Evolutionary conservation across 1,140 invertebrate genomes (phyloP).

Genomic region (Microvelia longipes): DNA sequence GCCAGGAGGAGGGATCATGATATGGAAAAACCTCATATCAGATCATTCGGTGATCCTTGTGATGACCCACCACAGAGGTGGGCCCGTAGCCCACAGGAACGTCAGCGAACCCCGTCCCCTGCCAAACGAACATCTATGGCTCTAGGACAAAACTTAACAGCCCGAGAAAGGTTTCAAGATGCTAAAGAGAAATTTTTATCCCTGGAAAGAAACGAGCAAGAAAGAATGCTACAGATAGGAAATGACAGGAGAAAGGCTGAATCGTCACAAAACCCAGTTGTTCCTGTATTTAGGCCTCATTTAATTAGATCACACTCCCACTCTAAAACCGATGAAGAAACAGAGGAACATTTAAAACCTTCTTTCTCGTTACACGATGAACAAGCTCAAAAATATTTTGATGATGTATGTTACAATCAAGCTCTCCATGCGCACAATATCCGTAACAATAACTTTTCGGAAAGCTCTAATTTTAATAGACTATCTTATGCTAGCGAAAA

Average conservation of each 20-base stretch:
- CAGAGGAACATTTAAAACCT: background rate
- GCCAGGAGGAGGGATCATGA: background rate
- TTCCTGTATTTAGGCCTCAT: background rate
- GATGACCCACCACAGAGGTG: constrained; percentile 1
- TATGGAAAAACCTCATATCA: background rate
- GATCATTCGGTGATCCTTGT: background rate
- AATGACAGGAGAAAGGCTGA: constrained; percentile 7
- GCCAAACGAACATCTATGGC: constrained; percentile 16
- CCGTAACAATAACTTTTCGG: background rate
- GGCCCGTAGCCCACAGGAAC: constrained; percentile 25
- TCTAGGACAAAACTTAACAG: constrained; percentile 33
- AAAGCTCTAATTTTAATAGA: background rate
- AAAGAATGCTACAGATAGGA: constrained; percentile 7
- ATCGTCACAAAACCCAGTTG: background rate
- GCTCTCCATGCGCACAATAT: background rate
- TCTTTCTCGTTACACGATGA: background rate
- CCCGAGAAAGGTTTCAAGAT: constrained; percentile 61
- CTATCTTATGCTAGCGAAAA: background rate
- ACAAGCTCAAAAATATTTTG: background rate
- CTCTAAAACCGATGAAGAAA: constrained; percentile 11
- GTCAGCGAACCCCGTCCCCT: constrained; percentile 37
- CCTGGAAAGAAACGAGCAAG: constrained; percentile 41
- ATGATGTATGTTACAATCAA: background rate
- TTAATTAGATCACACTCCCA: background rate
- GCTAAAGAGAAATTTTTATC: constrained; percentile 67